These are phyloP conservation scores for Staurois parvus DNA, from an alignment of 2,797 vertebrate species.

Conservation along the genomic window DNA sequence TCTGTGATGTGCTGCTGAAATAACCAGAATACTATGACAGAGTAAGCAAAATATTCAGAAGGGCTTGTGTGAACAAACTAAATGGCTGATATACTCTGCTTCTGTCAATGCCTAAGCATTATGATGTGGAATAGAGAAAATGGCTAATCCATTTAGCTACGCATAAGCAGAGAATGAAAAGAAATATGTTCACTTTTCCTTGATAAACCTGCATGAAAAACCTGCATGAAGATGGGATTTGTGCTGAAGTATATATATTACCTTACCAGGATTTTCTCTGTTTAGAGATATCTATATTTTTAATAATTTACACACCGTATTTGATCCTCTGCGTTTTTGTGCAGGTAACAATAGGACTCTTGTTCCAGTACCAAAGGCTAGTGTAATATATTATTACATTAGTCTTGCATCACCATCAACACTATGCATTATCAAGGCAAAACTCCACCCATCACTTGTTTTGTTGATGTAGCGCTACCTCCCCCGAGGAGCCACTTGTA, in stretches of 20 bases:
- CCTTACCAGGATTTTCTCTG: background rate
- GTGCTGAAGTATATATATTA: too few relatives aligned
- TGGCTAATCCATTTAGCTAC: background rate
- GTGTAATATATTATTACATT: too few relatives aligned
- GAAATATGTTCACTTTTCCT: too few relatives aligned
- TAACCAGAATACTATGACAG: background rate
- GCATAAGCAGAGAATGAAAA: too few relatives aligned
- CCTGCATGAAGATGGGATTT: too few relatives aligned
- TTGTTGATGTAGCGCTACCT: too few relatives aligned
- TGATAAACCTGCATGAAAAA: too few relatives aligned
- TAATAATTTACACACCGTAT: background rate
- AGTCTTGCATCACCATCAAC: background rate
- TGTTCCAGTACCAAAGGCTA: too few relatives aligned
- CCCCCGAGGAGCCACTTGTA: too few relatives aligned
- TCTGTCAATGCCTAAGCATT: background rate
- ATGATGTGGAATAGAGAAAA: background rate
- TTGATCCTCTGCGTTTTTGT: background rate
- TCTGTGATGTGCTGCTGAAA: too few relatives aligned
- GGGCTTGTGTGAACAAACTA: background rate
- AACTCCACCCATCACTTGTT: too few relatives aligned
- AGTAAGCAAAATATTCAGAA: background rate
- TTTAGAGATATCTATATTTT: background rate
- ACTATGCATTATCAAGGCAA: background rate
- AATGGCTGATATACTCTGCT: background rate
- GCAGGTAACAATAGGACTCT: too few relatives aligned